Evolutionary conservation across 2,113 vertebrate genomes (phyloP), one percentile per base, ranked within the genome.

Genomic region (Aphyosemion australe): DNA sequence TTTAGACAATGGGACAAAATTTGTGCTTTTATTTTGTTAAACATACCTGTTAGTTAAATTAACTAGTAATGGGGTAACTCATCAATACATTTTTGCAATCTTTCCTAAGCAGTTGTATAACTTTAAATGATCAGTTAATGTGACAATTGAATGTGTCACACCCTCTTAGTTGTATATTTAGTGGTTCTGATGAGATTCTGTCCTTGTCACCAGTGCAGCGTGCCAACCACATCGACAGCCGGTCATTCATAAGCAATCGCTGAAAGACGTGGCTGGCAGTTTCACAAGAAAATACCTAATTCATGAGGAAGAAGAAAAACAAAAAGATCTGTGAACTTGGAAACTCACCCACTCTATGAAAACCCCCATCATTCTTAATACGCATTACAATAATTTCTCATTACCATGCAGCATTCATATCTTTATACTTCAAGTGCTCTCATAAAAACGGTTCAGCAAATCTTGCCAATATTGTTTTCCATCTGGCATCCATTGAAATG

Each of bases 391-490:
- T 75, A 68, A 73, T 65, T 80, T 52, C 50, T 61, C 56, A 65
- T 86, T 75, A 64, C 69, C 6, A 31, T 52, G 56, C 76, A 65
- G 57, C 43, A 62, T 73, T 86, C 78, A 79, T 82, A 77, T 72
- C 60, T 61, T 82, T 62, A 55, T 55, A 55, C 53, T 70, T 41
- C 73, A 54, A 65, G 73, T 54, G 71, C 73, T 69, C 71, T 83
- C 60, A 60, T 60, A 77, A 60, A 74, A 76, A 86, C 78, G 69
- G 61, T 66, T 81, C 69, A 72, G 69, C 76, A 88, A 79, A 83
- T 65, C 43, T 66, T 79, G 61, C 74, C 84, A 78, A 80, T 90
- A 86, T 80, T 75, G 71, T 87, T 85, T 86, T 78, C 73, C 51
- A 74, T 83, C 75, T 82, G 47, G 72, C 61, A 64, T 72, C 37